Evolutionary conservation across 2,888 invertebrate genomes (phyloP).

Genomic region (Andrena praecox): DNA sequence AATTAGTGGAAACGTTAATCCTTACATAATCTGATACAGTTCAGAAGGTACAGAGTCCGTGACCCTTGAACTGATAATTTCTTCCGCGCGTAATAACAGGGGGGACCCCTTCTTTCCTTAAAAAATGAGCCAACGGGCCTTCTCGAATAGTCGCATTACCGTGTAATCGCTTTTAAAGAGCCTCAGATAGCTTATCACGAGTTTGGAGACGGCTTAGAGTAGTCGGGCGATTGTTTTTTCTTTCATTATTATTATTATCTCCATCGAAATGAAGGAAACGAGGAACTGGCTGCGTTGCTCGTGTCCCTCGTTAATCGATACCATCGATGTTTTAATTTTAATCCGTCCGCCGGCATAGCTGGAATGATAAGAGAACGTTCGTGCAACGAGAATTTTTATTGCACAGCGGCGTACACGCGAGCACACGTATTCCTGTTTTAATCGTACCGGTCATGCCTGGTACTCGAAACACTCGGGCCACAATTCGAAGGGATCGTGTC

Average conservation of each 20-base stretch:
- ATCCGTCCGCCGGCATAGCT: too few relatives aligned
- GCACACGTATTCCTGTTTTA: too few relatives aligned
- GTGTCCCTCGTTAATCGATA: too few relatives aligned
- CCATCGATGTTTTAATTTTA: too few relatives aligned
- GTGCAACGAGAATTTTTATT: not conserved
- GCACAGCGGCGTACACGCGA: too few relatives aligned
- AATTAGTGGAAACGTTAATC: not conserved
- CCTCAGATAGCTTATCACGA: constrained; percentile 28
- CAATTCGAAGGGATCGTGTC: too few relatives aligned
- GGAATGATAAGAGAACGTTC: too few relatives aligned
- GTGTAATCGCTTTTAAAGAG: constrained; percentile 20
- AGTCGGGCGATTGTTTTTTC: not conserved
- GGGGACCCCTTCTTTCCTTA: not conserved
- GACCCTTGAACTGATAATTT: not conserved
- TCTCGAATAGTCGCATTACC: not conserved
- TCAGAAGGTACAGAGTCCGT: not conserved
- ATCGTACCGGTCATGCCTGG: too few relatives aligned
- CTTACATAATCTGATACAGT: constrained; percentile 17
- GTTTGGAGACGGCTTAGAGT: constrained; percentile 21
- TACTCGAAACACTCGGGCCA: too few relatives aligned
- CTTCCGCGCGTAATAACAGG: not conserved
- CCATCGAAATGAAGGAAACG: too few relatives aligned
- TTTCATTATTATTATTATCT: too few relatives aligned
- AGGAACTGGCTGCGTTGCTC: too few relatives aligned
- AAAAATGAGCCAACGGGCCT: not conserved